Conservation (phyloP, 1,140 invertebrate species). For the Protaetia brevitarsis region DNA sequence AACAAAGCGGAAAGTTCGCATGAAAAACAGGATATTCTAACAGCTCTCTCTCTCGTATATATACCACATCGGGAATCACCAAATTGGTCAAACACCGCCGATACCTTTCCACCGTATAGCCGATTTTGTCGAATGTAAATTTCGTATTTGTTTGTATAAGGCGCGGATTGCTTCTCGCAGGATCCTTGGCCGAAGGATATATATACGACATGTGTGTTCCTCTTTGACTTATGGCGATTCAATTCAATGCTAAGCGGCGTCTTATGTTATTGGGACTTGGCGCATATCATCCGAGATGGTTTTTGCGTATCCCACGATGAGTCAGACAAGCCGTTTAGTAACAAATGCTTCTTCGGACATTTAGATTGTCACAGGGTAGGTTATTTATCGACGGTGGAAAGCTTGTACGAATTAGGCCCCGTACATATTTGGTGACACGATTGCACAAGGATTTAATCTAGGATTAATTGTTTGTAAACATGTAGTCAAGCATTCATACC, state of each 20-base stretch:
- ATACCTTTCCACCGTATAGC: background rate
- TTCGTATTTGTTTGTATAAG: constrained; percentile 1
- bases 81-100: background rate
- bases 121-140: constrained; percentile 11
- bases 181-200: background rate
- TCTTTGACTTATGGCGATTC: constrained; percentile 10
- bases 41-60: constrained; percentile 8
- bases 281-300: too few species aligned
- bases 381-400: too few species aligned
- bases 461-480: too few species aligned
- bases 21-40: constrained; percentile 11
- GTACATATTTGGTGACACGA: too few species aligned
- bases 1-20: background rate
- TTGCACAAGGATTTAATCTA: too few species aligned
- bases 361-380: too few species aligned
- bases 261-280: constrained; percentile 9
- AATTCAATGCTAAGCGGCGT: constrained; percentile 10
- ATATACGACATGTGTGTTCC: background rate
- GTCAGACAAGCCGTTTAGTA: too few species aligned
- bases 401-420: too few species aligned
- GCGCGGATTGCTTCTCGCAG: background rate
- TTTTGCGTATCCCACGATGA: too few species aligned
- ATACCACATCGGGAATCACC: too few species aligned
- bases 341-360: too few species aligned
- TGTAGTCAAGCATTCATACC: too few species aligned